Conservation (phyloP, 2,797 vertebrate genomes). For the Tapirus indicus region DNA sequence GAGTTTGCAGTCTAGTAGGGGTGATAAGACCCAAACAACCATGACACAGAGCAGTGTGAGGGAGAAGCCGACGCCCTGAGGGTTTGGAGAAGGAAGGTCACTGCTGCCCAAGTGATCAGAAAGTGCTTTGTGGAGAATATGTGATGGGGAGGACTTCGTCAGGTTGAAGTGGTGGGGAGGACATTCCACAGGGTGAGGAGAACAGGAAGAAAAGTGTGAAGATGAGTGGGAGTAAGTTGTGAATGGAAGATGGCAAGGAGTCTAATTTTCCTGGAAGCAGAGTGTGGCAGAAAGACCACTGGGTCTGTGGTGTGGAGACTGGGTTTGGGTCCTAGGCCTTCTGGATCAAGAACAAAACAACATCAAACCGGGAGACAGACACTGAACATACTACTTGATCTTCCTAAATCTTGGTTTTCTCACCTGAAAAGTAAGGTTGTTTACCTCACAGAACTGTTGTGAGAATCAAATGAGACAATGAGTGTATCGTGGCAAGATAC, state of each 20-base stretch:
- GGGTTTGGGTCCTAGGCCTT: too few species aligned
- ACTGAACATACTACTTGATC: not conserved
- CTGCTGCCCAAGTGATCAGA: not conserved
- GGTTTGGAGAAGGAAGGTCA: not conserved
- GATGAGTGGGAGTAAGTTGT: not conserved
- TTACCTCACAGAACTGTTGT: not conserved
- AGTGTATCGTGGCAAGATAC: not conserved
- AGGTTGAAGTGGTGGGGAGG: too few species aligned
- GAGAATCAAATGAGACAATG: not conserved
- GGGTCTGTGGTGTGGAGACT: not conserved
- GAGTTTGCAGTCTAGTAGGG: not conserved
- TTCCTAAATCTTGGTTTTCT: not conserved
- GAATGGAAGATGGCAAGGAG: not conserved
- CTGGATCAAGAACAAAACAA: not conserved
- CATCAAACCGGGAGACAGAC: not conserved
- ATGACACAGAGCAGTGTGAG: rapidly evolving
- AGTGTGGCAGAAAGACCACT: not conserved
- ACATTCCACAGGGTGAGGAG: not conserved
- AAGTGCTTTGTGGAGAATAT: not conserved
- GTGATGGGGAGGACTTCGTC: not conserved
- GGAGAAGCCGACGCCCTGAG: rapidly evolving
- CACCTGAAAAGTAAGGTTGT: not conserved
- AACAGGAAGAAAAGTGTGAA: not conserved
- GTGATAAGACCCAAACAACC: not conserved
- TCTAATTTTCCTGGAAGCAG: not conserved